Evolutionary conservation across 2,888 invertebrate species (phyloP).

Genomic region (Platycheirus rosarum): DNA sequence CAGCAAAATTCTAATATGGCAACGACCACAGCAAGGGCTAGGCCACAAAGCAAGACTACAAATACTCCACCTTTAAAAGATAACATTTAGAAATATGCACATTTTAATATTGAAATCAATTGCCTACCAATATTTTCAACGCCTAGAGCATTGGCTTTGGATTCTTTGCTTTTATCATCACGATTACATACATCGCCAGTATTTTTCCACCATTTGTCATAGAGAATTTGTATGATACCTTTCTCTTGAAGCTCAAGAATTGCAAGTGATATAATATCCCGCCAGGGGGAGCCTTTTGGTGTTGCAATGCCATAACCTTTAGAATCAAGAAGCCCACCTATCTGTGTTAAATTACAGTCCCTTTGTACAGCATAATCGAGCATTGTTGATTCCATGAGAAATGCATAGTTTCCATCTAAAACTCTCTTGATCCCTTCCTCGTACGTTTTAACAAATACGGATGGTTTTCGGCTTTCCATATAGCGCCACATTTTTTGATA

Average conservation of each 20-base stretch:
- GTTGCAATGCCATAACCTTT: conserved; percentile 97
- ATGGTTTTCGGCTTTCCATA: conserved; percentile 92
- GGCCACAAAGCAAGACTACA: conserved; percentile 95
- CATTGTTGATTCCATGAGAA: conserved; percentile 99
- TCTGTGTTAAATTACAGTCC: conserved; percentile 98
- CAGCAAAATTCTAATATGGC: conserved; percentile 97
- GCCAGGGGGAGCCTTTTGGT: conserved; percentile 97
- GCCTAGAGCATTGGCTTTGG: conserved; percentile 96
- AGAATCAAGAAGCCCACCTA: conserved; percentile 88
- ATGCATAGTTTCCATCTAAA: conserved; percentile 95
- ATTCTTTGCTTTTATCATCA: conserved; percentile 93
- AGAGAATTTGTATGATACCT: conserved; percentile 95
- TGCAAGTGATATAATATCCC: conserved; percentile 97
- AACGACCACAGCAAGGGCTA: conserved; percentile 94
- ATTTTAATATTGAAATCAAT: too few species aligned
- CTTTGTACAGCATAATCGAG: conserved; percentile 97
- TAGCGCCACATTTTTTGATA: conserved; percentile 98
- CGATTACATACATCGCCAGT: conserved; percentile 95
- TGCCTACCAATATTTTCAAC: conserved; percentile 89
- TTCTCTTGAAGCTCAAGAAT: conserved; percentile 97
- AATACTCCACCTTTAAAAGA: conserved; percentile 91
- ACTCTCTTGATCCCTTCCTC: conserved; percentile 95
- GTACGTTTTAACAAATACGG: conserved; percentile 94
- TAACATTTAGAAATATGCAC: too few species aligned
- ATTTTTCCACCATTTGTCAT: conserved; percentile 99